These are phyloP conservation scores for Calyptomena viridis DNA, from an alignment of 2,113 vertebrate species.

Conservation along the genomic window DNA sequence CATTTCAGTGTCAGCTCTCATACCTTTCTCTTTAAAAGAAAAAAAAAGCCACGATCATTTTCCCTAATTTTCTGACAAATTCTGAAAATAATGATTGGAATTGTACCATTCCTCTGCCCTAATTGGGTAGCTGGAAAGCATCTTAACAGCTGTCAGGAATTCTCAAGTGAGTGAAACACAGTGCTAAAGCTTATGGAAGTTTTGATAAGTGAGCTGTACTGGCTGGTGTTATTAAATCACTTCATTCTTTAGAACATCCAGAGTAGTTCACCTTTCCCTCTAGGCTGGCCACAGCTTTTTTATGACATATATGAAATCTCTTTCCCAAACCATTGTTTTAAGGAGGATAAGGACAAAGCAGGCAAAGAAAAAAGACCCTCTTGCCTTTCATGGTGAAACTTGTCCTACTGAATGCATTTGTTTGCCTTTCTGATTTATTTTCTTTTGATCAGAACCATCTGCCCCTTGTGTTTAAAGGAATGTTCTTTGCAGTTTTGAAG, in stretches of 20 bases:
- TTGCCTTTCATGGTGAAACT: background rate
- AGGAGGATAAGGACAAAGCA: background rate
- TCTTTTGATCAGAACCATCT: slow-evolving; percentile 31
- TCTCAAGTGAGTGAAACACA: slow-evolving; percentile 13
- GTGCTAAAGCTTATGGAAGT: background rate
- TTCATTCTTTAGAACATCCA: background rate
- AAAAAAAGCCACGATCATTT: background rate
- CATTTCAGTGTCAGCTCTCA: background rate
- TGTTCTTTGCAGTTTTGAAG: background rate
- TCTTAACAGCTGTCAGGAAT: slow-evolving; percentile 23
- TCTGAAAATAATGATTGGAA: background rate
- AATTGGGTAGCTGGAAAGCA: background rate
- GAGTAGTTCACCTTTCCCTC: background rate
- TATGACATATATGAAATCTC: background rate
- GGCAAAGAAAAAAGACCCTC: background rate
- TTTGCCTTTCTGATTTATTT: slow-evolving; percentile 22
- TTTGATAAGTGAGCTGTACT: background rate
- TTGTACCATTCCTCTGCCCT: background rate
- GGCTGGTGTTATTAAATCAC: background rate
- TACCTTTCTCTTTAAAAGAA: background rate
- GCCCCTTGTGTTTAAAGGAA: background rate
- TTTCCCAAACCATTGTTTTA: background rate
- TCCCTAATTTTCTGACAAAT: slow-evolving; percentile 1
- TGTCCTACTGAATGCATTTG: background rate
- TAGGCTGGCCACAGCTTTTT: background rate